Conservation (phyloP, 2,797 vertebrate species). For the Merluccius polli region DNA sequence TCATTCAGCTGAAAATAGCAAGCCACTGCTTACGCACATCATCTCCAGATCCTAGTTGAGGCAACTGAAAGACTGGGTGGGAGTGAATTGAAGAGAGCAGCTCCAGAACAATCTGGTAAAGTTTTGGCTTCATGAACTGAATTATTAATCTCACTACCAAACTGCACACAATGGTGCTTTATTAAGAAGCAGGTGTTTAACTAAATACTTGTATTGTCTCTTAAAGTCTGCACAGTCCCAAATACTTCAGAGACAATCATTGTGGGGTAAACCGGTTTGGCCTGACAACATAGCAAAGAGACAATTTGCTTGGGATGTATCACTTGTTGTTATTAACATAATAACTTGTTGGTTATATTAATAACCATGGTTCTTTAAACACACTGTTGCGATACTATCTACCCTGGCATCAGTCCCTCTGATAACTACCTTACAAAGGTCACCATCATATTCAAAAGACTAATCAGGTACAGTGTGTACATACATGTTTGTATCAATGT, state of each 20-base stretch:
- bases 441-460: not conserved
- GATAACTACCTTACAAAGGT: not conserved
- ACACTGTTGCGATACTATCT: not conserved
- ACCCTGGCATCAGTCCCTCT: not conserved
- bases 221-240: constrained; percentile 7
- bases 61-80: constrained; percentile 61
- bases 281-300: not conserved
- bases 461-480: not conserved
- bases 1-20: constrained; percentile 75
- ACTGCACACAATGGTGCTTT: not conserved
- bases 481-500: not conserved
- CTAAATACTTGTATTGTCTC: not conserved
- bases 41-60: constrained; percentile 67
- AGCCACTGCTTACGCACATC: constrained; percentile 69
- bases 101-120: constrained; percentile 41
- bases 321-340: not conserved
- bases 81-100: constrained; percentile 50
- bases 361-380: not conserved
- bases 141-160: constrained; percentile 28
- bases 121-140: constrained; percentile 39
- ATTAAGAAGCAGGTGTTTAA: not conserved
- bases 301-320: not conserved
- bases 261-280: constrained; percentile 1
- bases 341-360: not conserved
- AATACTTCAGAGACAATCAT: constrained; percentile 5